These are phyloP conservation scores for Rhinolophus sinicus DNA, from an alignment of 2,113 vertebrate genomes.

Conservation along the genomic window DNA sequence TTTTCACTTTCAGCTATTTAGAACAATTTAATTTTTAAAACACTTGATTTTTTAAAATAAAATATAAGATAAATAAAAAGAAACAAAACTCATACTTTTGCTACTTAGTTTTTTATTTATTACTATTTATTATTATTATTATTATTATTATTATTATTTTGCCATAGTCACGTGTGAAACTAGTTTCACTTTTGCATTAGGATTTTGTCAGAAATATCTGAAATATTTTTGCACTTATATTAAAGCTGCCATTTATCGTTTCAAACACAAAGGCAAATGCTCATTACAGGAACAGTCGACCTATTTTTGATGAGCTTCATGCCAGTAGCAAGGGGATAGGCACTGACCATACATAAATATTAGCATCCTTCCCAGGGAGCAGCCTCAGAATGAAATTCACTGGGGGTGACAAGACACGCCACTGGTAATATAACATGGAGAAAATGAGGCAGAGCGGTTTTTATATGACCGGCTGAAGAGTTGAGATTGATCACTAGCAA, in stretches of 20 bases:
- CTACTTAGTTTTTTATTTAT: not conserved
- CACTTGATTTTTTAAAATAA: not conserved
- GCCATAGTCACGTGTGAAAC: not conserved
- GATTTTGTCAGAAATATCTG: conserved; percentile 38
- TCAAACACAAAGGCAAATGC: conserved; percentile 31
- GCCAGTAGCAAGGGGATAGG: not conserved
- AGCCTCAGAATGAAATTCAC: not conserved
- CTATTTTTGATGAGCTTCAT: conserved; percentile 62
- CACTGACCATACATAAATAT: conserved; percentile 25
- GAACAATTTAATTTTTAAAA: not conserved
- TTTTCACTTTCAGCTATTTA: not conserved
- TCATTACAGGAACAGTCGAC: conserved; percentile 31
- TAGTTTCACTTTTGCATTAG: not conserved
- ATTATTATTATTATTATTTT: no score
- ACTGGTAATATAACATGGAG: not conserved
- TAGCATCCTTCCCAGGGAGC: not conserved
- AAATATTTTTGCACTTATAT: conserved; percentile 12
- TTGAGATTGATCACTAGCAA: not conserved
- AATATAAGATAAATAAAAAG: not conserved
- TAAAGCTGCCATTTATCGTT: conserved; percentile 50
- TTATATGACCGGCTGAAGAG: not conserved
- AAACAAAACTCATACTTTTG: not conserved
- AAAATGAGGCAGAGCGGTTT: not conserved
- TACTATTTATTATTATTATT: no score
- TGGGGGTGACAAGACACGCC: not conserved